Evolutionary conservation across 2,113 vertebrate species (phyloP).

Genomic region (Drymodes brunneopygia): DNA sequence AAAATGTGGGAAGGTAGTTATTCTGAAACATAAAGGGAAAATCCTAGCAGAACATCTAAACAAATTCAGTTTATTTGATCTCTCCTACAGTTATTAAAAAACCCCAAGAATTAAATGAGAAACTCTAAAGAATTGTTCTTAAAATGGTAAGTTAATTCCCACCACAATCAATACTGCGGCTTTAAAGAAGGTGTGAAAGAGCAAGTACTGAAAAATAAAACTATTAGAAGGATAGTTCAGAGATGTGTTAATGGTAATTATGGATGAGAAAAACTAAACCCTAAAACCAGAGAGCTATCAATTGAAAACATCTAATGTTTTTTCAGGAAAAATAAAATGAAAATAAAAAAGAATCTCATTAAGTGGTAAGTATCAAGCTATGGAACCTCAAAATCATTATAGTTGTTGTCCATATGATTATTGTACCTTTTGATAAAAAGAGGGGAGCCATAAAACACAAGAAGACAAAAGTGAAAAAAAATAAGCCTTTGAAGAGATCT

Average conservation of each 20-base stretch:
- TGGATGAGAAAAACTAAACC: neutral
- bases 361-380: neutral
- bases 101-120: neutral
- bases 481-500: constrained; percentile 38
- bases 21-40: constrained; percentile 29
- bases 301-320: neutral
- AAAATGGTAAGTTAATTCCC: neutral
- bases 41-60: neutral
- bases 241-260: neutral
- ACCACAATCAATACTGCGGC: neutral
- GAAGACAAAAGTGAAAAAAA: constrained; percentile 37
- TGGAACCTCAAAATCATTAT: neutral
- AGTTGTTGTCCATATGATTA: neutral
- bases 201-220: neutral
- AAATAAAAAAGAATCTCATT: neutral
- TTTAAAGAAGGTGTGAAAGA: constrained; percentile 46
- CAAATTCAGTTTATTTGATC: neutral
- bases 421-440: constrained; percentile 9
- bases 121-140: neutral
- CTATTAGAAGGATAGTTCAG: neutral
- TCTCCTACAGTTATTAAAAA: neutral
- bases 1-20: neutral
- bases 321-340: neutral
- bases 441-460: neutral
- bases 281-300: neutral